Evolutionary conservation across 1,140 invertebrate species (phyloP), one percentile per base, ranked within the genome.

Genomic region (Cataglyphis hispanica): DNA sequence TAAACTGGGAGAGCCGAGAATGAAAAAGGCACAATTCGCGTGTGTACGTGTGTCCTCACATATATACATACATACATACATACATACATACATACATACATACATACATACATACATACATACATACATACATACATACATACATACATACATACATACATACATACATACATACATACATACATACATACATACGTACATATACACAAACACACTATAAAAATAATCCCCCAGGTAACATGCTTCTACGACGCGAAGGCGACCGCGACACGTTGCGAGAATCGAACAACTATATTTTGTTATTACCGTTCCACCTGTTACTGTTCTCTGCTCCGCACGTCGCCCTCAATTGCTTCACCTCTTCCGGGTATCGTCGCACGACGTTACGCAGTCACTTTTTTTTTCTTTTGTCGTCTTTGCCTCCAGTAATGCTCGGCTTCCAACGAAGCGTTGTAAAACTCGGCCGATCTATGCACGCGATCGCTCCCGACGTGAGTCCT

Each of bases 221-320:
- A 3, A 64, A 19, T 31, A 19, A 19, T 8, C 4, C 16, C 6
- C 0, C 22, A 13, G 2, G 40, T 60, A 69, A 22, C n/a, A 22
- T 34, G 22, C 22, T 16, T 1, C 6, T n/a, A 27, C 22, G 25
- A 40, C 11, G 16, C 27, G 61, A 43, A 25, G 27, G 13, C 40
- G 13, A 2, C 27, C 60, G n/a, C 40, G 46, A 34, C n/a, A 37
- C 50, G 34, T 19, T 34, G 34, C 34, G 27, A 8, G 0, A 31
- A n/a, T 56, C 43, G 34, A 43, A 25, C 43, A 46, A 53, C 69
- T 56, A 13, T 58, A 37, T 58, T n/a, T n/a, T 11, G 50, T 60
- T 56, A 16, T 80, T 80, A 80, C 64, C 63, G 31, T 83, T 60
- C 67, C 78, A 74, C 78, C 78, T 74, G 67, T 83, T 83, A 74